phyloP scores from a whole-genome alignment of 2,888 invertebrate species.

The Dyspetes luteomarginatus region DNA sequence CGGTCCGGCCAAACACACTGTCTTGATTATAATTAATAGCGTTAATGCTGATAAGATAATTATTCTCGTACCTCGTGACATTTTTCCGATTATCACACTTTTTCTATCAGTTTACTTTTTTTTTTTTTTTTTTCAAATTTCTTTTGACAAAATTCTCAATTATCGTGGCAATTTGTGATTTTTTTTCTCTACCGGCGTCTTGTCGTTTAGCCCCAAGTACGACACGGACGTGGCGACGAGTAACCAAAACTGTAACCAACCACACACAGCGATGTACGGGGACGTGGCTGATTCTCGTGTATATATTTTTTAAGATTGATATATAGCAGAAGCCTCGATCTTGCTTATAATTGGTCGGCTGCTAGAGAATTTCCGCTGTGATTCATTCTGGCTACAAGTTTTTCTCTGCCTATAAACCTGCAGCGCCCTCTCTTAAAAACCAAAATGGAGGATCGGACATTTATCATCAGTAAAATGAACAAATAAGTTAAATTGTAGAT shows the following conservation, averaged over 20 bases:
- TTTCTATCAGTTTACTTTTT: neutral
- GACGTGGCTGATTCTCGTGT: neutral
- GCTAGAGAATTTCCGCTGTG: too few relatives aligned
- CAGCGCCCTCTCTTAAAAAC: too few relatives aligned
- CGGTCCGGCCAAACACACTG: constrained; percentile 32
- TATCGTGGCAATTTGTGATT: too few relatives aligned
- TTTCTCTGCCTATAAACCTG: too few relatives aligned
- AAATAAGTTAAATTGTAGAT: too few relatives aligned
- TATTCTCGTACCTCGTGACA: constrained; percentile 37
- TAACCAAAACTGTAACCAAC: neutral
- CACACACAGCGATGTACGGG: too few relatives aligned
- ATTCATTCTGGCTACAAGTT: too few relatives aligned
- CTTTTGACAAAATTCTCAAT: neutral
- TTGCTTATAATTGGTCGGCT: too few relatives aligned
- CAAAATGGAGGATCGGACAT: too few relatives aligned
- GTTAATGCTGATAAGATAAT: neutral
- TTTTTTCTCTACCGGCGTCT: constrained; percentile 63
- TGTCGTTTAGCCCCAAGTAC: constrained; percentile 23
- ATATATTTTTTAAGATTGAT: neutral
- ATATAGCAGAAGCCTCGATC: too few relatives aligned
- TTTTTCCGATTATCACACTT: neutral
- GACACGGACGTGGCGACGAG: constrained; percentile 72
- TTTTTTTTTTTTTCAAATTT: neutral
- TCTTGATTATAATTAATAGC: neutral
- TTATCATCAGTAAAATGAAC: too few relatives aligned